Evolutionary conservation across 92 coral and sea anemone species (phyloP), one percentile per base, ranked within the genome.

Genomic region (Paragorgia papillata): DNA sequence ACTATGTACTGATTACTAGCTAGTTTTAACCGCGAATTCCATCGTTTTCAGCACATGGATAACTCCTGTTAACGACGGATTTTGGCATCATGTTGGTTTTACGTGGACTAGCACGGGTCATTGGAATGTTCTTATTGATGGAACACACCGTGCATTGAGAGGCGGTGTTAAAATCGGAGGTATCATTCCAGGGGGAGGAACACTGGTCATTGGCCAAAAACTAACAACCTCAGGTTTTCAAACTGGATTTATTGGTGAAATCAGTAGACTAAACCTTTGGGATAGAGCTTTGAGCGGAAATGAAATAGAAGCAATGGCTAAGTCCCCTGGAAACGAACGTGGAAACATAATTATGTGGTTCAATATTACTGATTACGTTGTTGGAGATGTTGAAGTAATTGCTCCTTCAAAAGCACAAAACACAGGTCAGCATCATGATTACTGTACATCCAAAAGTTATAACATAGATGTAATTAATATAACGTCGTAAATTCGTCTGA

Each of bases 71-170:
- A 67, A 67, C 18, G 74, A 67, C 34, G 53, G 53, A 39, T 32
- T n/a, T 22, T 67, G 74, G 74, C 74, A 67, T 35, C 74, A 67
- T 35, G 22, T 67, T 25, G 74, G 55, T 14, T 44, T 67, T 22
- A 67, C 56, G 7, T 67, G 74, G 74, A 39, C 30, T 35, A 44
- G 18, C 4, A 20, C 7, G 9, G 74, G 74, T 19, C n/a, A 67
- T 8, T 46, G 55, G 74, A 67, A 25, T 14, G 57, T 44, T 20
- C 27, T 67, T 24, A 44, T 67, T n/a, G 74, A 67, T 43, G 74
- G 74, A 15, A 67, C 22, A 22, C 56, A 24, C 18, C 34, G 49
- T 3, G 37, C 57, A 13, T n/a, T 67, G 1, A 41, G 57, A 67
- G 31, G 29, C 0, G 1, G 43, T 41, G 0, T 18, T 67, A 9